A percentile compares a stretch with the other conserved stretches of the same genome.
phyloP scores from a whole-genome alignment of 2,888 invertebrate species.

The Tricholauxania praeusta region DNA sequence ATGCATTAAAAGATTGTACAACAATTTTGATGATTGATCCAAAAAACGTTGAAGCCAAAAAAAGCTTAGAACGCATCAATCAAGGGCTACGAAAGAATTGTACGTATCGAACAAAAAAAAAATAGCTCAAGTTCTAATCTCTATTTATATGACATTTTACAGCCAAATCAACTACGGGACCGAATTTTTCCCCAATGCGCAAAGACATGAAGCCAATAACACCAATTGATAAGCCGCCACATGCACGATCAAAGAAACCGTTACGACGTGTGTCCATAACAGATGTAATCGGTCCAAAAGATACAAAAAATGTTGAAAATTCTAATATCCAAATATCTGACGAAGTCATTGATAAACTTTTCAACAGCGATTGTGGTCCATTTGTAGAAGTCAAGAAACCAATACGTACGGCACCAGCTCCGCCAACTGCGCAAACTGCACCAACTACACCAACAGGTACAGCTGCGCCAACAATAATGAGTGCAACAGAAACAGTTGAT shows the following conservation, averaged over 20 bases:
- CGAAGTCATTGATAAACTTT: slow-evolving; percentile 66
- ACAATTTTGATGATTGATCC: slow-evolving; percentile 83
- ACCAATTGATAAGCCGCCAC: slow-evolving; percentile 60
- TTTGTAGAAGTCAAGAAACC: slow-evolving; percentile 60
- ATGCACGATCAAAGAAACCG: slow-evolving; percentile 61
- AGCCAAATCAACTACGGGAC: slow-evolving; percentile 50
- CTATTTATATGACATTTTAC: not conserved
- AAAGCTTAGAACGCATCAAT: slow-evolving; percentile 62
- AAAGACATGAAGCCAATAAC: slow-evolving; percentile 57
- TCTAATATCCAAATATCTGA: slow-evolving; percentile 61
- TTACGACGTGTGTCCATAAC: slow-evolving; percentile 58
- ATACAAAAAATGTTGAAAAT: slow-evolving; percentile 53
- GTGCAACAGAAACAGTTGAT: slow-evolving; percentile 12
- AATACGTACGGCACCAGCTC: not conserved
- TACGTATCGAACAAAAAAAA: slow-evolving; percentile 39
- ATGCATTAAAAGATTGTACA: slow-evolving; percentile 79
- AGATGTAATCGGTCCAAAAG: slow-evolving; percentile 60
- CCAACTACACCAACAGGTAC: slow-evolving; percentile 22
- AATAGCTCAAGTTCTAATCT: not conserved
- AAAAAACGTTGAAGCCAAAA: slow-evolving; percentile 77
- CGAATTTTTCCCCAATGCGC: slow-evolving; percentile 54
- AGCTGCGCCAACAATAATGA: not conserved
- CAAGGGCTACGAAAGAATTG: slow-evolving; percentile 57
- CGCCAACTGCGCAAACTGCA: not conserved
- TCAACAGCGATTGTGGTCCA: slow-evolving; percentile 63